A percentile compares a stretch with the other conserved stretches of the same genome.
These are phyloP conservation scores for Porites lobata DNA, from an alignment of 92 coral and sea anemone species.

Conservation along the genomic window DNA sequence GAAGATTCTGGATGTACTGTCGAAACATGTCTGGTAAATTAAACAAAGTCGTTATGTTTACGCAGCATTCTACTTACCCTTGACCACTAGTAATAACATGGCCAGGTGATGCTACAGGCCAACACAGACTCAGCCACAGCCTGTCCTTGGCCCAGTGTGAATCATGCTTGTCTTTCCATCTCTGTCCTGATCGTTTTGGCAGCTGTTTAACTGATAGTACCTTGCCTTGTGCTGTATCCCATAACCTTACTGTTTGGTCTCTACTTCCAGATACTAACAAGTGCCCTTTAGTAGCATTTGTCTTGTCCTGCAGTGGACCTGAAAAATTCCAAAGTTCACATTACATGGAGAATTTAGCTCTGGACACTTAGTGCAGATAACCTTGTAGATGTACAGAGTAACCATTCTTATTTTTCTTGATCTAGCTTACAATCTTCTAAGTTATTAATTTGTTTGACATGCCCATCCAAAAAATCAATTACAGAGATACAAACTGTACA, in stretches of 20 bases:
- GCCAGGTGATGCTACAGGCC: conserved; percentile 80
- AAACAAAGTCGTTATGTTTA: too few species aligned
- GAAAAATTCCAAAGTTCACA: not conserved
- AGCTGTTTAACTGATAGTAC: conserved; percentile 76
- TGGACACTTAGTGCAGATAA: too few species aligned
- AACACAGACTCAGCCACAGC: conserved; percentile 93
- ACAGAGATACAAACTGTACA: too few species aligned
- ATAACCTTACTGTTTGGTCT: conserved; percentile 92
- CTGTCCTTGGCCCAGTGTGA: conserved; percentile 83
- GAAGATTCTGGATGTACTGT: too few species aligned
- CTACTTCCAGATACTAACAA: conserved; percentile 92
- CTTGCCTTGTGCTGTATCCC: conserved; percentile 90
- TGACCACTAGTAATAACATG: conserved; percentile 86
- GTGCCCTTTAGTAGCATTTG: conserved; percentile 64
- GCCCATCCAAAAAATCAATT: too few species aligned
- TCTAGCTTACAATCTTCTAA: too few species aligned
- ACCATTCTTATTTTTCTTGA: too few species aligned
- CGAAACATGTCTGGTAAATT: too few species aligned
- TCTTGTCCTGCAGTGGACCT: conserved; percentile 79
- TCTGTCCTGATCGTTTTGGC: conserved; percentile 85
- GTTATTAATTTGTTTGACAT: too few species aligned
- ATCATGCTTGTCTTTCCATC: conserved; percentile 84
- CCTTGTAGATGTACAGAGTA: too few species aligned
- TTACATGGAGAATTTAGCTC: too few species aligned
- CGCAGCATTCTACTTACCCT: conserved; percentile 68